phyloP scores from a whole-genome alignment of 2,888 invertebrate species.

The Pterostichus niger region DNA sequence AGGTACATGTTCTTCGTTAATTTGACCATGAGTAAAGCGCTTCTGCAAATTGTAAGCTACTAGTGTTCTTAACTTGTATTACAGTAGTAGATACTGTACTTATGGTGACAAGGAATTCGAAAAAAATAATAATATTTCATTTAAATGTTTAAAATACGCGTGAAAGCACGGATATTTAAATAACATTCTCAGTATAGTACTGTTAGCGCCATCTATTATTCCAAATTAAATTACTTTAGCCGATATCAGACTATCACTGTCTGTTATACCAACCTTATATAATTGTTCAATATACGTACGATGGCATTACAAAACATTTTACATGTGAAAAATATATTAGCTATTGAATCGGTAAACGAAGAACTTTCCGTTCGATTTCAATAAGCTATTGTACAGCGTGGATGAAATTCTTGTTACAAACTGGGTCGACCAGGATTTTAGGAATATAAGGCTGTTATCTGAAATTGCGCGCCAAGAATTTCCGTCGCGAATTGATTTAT shows the following conservation, averaged over 20 bases:
- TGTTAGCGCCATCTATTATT: neutral
- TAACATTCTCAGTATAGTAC: constrained; percentile 3
- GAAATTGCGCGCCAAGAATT: neutral
- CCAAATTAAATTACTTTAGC: neutral
- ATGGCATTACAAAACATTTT: neutral
- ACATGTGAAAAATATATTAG: neutral
- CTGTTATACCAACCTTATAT: neutral
- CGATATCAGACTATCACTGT: neutral
- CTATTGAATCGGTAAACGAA: constrained; percentile 2
- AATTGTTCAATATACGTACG: neutral
- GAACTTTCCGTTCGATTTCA: constrained; percentile 28
- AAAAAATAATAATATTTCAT: constrained; percentile 7
- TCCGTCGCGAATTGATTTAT: neutral
- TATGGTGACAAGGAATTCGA: neutral
- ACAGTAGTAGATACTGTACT: neutral
- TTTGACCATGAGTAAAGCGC: constrained; percentile 61
- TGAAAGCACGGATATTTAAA: constrained; percentile 33
- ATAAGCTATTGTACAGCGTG: neutral
- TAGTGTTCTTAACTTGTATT: neutral
- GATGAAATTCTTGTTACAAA: constrained; percentile 25
- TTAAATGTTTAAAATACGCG: constrained; percentile 35
- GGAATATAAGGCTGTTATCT: constrained; percentile 1
- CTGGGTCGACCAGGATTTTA: neutral
- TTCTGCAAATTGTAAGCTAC: constrained; percentile 18
- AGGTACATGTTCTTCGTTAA: constrained; percentile 65